These are phyloP conservation scores for Pangasianodon gigas DNA, from an alignment of 2,113 vertebrate species.

Conservation along the genomic window DNA sequence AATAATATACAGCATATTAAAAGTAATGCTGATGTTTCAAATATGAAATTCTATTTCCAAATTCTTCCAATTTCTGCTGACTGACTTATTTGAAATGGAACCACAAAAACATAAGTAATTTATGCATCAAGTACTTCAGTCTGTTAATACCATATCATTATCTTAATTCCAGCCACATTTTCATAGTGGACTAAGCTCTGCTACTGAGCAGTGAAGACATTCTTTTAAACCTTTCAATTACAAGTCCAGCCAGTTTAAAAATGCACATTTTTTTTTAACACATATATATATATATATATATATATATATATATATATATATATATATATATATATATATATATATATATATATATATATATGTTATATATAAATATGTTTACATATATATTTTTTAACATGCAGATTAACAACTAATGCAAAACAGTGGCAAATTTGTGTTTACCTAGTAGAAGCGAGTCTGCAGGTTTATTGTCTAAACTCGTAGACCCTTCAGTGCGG, in stretches of 20 bases:
- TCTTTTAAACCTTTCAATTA: neutral
- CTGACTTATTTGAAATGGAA: neutral
- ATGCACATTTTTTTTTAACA: too few relatives aligned
- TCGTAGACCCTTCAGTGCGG: slow-evolving; percentile 5
- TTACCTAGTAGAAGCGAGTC: slow-evolving; percentile 41
- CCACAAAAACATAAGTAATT: neutral
- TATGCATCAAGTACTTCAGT: neutral
- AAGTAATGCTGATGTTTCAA: neutral
- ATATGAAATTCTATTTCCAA: neutral
- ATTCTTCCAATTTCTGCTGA: neutral
- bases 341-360: too few relatives aligned
- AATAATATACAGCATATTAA: neutral
- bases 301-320: too few relatives aligned
- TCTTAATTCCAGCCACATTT: neutral
- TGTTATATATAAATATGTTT: too few relatives aligned
- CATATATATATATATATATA: too few relatives aligned
- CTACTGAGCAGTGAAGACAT: neutral
- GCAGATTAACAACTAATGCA: neutral
- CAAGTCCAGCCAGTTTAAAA: neutral
- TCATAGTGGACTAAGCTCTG: neutral
- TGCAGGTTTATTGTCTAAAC: slow-evolving; percentile 27
- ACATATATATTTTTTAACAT: too few relatives aligned
- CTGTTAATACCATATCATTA: neutral
- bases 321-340: too few relatives aligned
- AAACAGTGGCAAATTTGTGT: neutral